Percentiles rank a stretch among this genome's conserved stretches.
Evolutionary conservation across 2,888 invertebrate genomes (phyloP).

Genomic region (Hydrotaea cyrtoneurina): DNA sequence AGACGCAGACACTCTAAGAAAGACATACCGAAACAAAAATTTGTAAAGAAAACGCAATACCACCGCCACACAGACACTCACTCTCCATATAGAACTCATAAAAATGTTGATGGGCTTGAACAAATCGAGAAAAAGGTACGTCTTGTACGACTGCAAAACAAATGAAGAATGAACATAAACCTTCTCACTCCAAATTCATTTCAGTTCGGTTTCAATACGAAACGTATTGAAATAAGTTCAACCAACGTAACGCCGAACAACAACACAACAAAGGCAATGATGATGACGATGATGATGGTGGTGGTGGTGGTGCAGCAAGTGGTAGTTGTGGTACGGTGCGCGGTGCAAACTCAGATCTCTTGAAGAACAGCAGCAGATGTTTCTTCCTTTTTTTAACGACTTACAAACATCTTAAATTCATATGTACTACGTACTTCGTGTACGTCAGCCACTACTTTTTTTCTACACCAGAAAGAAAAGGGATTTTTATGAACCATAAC

Average conservation of each 20-base stretch:
- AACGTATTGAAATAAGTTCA: constrained; percentile 63
- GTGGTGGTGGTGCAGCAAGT: constrained; percentile 13
- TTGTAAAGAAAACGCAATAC: constrained; percentile 28
- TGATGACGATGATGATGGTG: not conserved
- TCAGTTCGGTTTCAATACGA: constrained; percentile 28
- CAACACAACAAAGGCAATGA: not conserved
- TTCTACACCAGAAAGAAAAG: not conserved
- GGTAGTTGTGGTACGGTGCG: constrained; percentile 7
- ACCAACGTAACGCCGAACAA: constrained; percentile 32
- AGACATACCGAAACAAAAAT: not conserved
- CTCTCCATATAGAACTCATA: constrained; percentile 14
- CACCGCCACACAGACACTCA: constrained; percentile 23
- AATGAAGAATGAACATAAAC: constrained; percentile 43
- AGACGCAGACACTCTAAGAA: constrained; percentile 5
- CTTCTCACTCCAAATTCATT: constrained; percentile 30
- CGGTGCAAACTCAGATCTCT: constrained; percentile 40
- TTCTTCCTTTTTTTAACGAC: constrained; percentile 61
- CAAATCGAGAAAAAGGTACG: constrained; percentile 43
- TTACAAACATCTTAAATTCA: constrained; percentile 35
- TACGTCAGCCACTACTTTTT: no score
- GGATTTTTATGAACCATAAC: constrained; percentile 75
- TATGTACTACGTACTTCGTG: not conserved
- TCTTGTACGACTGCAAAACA: constrained; percentile 40
- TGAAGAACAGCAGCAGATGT: constrained; percentile 76
- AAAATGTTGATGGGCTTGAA: constrained; percentile 38